phyloP scores from a whole-genome alignment of 2,797 vertebrate genomes.

The Carapus acus region DNA sequence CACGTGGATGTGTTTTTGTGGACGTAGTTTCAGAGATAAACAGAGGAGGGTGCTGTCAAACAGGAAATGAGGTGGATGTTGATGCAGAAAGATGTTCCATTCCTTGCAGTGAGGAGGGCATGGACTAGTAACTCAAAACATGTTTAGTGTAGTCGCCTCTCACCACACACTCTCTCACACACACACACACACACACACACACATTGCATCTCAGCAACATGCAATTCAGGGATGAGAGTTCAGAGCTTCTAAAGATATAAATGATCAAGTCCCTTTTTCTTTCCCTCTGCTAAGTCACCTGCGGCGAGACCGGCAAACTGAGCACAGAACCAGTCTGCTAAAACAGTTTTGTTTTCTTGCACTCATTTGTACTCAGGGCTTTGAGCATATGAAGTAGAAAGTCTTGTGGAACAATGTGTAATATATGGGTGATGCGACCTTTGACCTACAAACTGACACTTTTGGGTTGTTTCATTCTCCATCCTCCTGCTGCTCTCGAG shows the following conservation, averaged over 20 bases:
- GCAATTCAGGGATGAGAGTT: too few relatives aligned
- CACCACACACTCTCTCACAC: too few relatives aligned
- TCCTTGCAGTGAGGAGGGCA: background rate
- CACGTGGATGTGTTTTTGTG: slow-evolving; percentile 4
- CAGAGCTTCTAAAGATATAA: too few relatives aligned
- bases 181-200: too few relatives aligned
- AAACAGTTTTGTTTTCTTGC: too few relatives aligned
- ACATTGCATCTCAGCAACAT: too few relatives aligned
- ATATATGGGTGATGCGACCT: slow-evolving; percentile 34
- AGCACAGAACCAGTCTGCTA: too few relatives aligned
- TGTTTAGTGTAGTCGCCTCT: too few relatives aligned
- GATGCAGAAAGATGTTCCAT: background rate
- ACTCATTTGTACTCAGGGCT: slow-evolving; percentile 4
- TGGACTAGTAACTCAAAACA: background rate
- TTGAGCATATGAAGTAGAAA: slow-evolving; percentile 20
- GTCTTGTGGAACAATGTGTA: slow-evolving; percentile 32
- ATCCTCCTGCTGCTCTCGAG: slow-evolving; percentile 32
- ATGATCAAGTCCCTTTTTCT: too few relatives aligned
- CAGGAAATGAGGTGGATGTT: background rate
- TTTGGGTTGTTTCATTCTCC: slow-evolving; percentile 14
- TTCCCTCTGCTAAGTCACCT: too few relatives aligned
- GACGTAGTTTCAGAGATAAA: background rate
- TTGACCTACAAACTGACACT: slow-evolving; percentile 32
- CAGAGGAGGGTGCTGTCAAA: slow-evolving; percentile 6
- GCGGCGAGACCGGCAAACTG: too few relatives aligned